phyloP scores from a whole-genome alignment of 1,140 invertebrate species.

The Lasaia peninsularis region DNA sequence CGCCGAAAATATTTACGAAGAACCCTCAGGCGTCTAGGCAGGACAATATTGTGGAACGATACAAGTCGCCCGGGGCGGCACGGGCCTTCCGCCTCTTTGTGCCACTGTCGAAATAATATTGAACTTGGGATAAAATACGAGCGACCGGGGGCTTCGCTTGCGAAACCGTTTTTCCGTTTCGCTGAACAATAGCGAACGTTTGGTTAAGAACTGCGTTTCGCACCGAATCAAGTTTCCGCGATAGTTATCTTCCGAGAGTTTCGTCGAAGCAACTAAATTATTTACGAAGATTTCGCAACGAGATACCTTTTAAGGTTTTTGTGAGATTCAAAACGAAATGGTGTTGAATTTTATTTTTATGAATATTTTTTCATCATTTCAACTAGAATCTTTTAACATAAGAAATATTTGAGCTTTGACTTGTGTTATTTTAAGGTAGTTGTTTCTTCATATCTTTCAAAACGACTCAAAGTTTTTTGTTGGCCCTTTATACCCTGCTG shows the following conservation, averaged over 20 bases:
- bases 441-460: no score
- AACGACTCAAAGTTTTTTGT: no score
- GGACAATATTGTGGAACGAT: conserved; percentile 71
- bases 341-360: background rate
- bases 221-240: conserved; percentile 32
- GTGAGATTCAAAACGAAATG: no score
- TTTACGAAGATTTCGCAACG: background rate
- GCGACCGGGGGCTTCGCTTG: conserved; percentile 53
- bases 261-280: conserved; percentile 2
- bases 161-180: conserved; percentile 65
- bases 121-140: conserved; percentile 71
- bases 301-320: background rate
- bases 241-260: conserved; percentile 22
- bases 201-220: conserved; percentile 52
- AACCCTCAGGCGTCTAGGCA: conserved; percentile 63
- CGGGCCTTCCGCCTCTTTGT: conserved; percentile 67
- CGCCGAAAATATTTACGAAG: conserved; percentile 72
- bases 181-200: conserved; percentile 60
- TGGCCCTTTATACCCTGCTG: no score
- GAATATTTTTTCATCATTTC: background rate
- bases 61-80: conserved; percentile 53
- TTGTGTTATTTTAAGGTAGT: no score
- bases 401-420: no score
- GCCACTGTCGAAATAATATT: conserved; percentile 71
- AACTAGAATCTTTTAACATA: no score